Conservation (phyloP, 2,797 vertebrate species). For the Orientallactaga sibirica region DNA sequence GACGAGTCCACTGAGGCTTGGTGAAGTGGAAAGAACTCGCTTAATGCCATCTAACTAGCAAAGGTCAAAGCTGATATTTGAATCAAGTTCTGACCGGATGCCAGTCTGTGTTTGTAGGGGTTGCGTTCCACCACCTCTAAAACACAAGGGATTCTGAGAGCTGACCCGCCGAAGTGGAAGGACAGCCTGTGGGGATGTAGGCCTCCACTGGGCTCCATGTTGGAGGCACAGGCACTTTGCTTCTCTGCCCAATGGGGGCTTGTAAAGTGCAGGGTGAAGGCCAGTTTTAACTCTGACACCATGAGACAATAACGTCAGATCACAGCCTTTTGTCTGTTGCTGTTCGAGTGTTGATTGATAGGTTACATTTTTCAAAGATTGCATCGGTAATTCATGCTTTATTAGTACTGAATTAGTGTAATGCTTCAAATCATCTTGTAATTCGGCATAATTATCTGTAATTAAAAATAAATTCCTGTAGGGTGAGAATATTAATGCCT, state of each 20-base stretch:
- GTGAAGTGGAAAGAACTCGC: background rate
- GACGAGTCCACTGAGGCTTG: background rate
- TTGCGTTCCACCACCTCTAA: background rate
- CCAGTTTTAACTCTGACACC: conserved; percentile 73
- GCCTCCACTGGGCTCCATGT: background rate
- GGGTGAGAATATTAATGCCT: conserved; percentile 62
- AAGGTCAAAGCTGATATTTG: conserved; percentile 23
- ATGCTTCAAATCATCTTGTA: conserved; percentile 75
- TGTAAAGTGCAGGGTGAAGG: conserved; percentile 72
- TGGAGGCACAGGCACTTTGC: conserved; percentile 50
- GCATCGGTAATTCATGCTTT: conserved; percentile 74
- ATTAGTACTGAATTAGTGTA: conserved; percentile 66
- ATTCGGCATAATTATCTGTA: conserved; percentile 76
- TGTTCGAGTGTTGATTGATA: conserved; percentile 73
- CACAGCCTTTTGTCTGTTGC: conserved; percentile 76
- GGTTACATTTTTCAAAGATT: conserved; percentile 73
- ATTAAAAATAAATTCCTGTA: conserved; percentile 77
- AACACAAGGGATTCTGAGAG: background rate
- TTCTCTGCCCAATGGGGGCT: conserved; percentile 71
- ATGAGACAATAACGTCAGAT: conserved; percentile 80
- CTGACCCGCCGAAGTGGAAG: background rate
- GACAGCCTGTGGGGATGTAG: background rate
- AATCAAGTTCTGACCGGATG: background rate
- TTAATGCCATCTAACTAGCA: background rate
- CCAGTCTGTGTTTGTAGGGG: background rate